Evolutionary conservation across 2,888 invertebrate species (phyloP), one percentile per base, ranked within the genome.

Genomic region (Napeogenes sylphis): DNA sequence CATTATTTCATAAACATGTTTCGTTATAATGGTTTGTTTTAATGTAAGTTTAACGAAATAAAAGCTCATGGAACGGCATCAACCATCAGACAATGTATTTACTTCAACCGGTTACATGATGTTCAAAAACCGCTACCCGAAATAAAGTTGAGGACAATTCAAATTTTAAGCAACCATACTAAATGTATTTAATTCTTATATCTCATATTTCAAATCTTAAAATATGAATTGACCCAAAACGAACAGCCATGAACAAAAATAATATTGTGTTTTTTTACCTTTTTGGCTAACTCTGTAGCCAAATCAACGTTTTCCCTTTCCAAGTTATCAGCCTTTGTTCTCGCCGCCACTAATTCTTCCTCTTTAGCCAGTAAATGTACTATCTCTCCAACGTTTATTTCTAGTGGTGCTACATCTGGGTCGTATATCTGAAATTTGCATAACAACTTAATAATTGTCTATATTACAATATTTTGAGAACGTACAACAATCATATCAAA

Each of bases 321-420:
- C 59, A 98, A 81, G 75, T 96, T 96, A 59, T 97, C 96, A 0
- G 98, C 96, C 75, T 97, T 96, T 59, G 93, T 94, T 69, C 96
- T 93, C 0, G 97, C 97, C 4, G 95, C 96, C 0, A 96, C 95
- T 53, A 98, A 86, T 79, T 98, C 97, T 79, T 98, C 97, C 83
- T 98, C 98, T 83, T 97, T 98, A 14, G 98, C 98, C 69, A 98
- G 86, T 74, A 97, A 91, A 71, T 96, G 96, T 4, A 98, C 96
- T 63, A 98, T 94, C 85, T 97, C 96, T 70, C 95, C 95, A 4
- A 98, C 98, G 80, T 98, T 97, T 65, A 98, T 97, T 64, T 96
- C 94, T 33, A 98, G 91, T 0, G 97, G 96, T 0, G 96, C 93
- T 13, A 96, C 93, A 77, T 98, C 98, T 4, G 96, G 96, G 81